phyloP scores from a whole-genome alignment of 1,140 invertebrate species.

The Neodiprion pinetum region DNA sequence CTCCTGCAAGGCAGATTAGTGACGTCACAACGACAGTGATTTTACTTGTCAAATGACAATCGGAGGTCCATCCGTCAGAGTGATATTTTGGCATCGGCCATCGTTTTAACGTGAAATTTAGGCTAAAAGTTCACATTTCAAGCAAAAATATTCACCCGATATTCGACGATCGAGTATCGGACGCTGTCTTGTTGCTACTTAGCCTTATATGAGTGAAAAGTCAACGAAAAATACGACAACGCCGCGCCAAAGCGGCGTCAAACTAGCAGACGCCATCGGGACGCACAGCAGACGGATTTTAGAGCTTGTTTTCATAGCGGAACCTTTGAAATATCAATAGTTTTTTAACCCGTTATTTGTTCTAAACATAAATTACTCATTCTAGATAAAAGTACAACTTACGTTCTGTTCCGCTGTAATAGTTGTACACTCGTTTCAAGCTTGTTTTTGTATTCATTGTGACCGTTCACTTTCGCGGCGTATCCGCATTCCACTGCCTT shows the following conservation, averaged over 20 bases:
- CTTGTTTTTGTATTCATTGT: conserved; percentile 24
- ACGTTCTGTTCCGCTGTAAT: conserved; percentile 26
- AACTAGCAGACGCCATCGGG: conserved; percentile 60
- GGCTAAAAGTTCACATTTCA: neutral
- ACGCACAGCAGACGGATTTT: conserved; percentile 58
- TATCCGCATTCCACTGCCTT: conserved; percentile 31
- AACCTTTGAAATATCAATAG: neutral
- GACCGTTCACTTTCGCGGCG: conserved; percentile 25
- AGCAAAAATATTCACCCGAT: neutral
- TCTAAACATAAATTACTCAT: neutral
- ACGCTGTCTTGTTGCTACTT: neutral
- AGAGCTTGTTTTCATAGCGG: neutral
- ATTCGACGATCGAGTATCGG: neutral
- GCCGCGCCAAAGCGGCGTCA: conserved; percentile 38
- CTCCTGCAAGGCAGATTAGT: neutral
- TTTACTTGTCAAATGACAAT: conserved; percentile 7
- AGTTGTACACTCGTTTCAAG: conserved; percentile 38
- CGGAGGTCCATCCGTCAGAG: neutral
- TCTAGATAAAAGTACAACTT: neutral
- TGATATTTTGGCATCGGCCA: neutral
- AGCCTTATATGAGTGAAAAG: neutral
- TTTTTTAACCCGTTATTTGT: neutral
- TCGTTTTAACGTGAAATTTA: neutral
- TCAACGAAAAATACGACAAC: neutral
- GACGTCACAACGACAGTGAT: neutral